A percentile compares a stretch with the other conserved stretches of the same genome.
These are phyloP conservation scores for Caranx ignobilis DNA, from an alignment of 2,113 vertebrate genomes.

Conservation along the genomic window DNA sequence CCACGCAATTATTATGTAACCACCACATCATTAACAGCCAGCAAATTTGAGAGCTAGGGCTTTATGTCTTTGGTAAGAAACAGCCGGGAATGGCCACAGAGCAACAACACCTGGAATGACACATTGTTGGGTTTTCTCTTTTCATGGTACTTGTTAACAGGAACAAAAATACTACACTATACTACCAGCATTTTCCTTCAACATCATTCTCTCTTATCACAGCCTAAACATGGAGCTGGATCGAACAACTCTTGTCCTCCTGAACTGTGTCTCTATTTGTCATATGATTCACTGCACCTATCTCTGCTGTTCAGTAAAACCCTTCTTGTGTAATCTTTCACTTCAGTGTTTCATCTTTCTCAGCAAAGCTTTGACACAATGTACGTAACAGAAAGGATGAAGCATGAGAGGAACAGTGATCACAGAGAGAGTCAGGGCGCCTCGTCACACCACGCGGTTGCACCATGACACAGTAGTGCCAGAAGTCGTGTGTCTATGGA, in stretches of 20 bases:
- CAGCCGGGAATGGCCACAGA: too few relatives aligned
- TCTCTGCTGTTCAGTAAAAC: not conserved
- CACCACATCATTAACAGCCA: too few relatives aligned
- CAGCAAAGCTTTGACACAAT: slow-evolving; percentile 3
- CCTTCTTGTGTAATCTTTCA: not conserved
- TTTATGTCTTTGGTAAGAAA: too few relatives aligned
- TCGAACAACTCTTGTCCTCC: not conserved
- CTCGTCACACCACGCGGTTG: slow-evolving; percentile 26
- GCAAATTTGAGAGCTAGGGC: too few relatives aligned
- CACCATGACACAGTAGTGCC: slow-evolving; percentile 62
- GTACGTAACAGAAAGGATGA: not conserved
- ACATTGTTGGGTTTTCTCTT: too few relatives aligned
- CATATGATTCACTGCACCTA: slow-evolving; percentile 6
- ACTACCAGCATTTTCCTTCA: too few relatives aligned
- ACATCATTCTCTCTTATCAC: not conserved
- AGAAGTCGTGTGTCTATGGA: slow-evolving; percentile 69
- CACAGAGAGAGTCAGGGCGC: slow-evolving; percentile 28
- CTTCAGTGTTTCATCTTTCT: slow-evolving; percentile 16
- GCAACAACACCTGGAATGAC: too few relatives aligned
- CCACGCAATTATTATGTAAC: too few relatives aligned
- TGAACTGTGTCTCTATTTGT: not conserved
- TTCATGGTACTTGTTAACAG: too few relatives aligned
- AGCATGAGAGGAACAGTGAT: slow-evolving; percentile 16
- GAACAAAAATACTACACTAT: too few relatives aligned
- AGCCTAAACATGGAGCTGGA: too few relatives aligned